phyloP scores from a whole-genome alignment of 1,140 invertebrate species.

The Patella vulgata region DNA sequence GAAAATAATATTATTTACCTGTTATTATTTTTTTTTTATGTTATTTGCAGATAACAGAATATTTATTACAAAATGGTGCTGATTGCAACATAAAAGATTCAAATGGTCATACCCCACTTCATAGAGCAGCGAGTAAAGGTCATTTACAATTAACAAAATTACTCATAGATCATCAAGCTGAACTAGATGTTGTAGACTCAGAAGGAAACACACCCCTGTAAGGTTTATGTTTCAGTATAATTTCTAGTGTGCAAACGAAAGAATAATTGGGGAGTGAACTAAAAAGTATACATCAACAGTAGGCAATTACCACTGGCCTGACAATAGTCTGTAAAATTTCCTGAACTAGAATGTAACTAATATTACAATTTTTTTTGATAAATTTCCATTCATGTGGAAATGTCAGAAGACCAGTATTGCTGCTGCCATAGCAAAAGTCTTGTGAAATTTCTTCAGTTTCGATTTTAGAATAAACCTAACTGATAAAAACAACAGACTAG shows the following conservation, averaged over 20 bases:
- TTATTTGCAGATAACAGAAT: conserved; percentile 69
- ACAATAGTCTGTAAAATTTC: neutral
- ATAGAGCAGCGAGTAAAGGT: conserved; percentile 85
- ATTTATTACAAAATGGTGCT: conserved; percentile 77
- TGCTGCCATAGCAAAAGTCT: neutral
- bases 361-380: neutral
- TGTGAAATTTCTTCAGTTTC: neutral
- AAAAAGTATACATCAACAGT: neutral
- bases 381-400: neutral
- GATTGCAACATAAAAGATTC: conserved; percentile 81
- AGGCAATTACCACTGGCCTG: neutral
- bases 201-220: conserved; percentile 79
- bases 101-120: conserved; percentile 82
- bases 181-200: conserved; percentile 71
- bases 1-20: too few species aligned
- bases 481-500: neutral
- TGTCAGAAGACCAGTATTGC: neutral
- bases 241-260: too few species aligned
- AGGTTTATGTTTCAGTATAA: too few species aligned
- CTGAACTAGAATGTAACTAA: neutral
- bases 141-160: conserved; percentile 77
- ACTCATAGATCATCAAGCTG: conserved; percentile 72
- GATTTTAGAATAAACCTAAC: neutral
- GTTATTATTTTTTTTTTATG: too few species aligned
- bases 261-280: conserved; percentile 8